Conservation (phyloP, 2,888 invertebrate genomes). For the Eupithecia inturbata region DNA sequence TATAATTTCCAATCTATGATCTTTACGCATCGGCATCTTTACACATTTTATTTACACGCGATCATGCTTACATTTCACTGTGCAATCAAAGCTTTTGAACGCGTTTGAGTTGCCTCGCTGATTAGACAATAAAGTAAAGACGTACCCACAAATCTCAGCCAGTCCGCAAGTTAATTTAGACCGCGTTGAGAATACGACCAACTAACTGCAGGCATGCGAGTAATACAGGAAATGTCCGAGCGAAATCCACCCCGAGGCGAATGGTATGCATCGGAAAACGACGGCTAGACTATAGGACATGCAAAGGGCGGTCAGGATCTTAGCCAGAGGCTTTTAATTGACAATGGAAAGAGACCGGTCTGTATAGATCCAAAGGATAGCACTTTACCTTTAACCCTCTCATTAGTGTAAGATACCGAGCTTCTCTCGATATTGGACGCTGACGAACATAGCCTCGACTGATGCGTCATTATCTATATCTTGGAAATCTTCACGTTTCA, state of each 20-base stretch:
- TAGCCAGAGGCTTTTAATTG: conserved; percentile 77
- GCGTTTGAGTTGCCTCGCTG: conserved; percentile 52
- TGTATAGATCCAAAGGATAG: conserved; percentile 66
- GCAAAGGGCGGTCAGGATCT: conserved; percentile 77
- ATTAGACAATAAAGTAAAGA: conserved; percentile 53
- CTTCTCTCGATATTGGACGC: conserved; percentile 46
- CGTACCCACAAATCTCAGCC: conserved; percentile 64
- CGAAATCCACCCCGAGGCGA: conserved; percentile 74
- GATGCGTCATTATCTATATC: conserved; percentile 60
- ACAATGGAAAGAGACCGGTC: conserved; percentile 72
- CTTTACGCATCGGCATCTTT: conserved; percentile 12
- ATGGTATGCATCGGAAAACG: conserved; percentile 75
- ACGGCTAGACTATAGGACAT: conserved; percentile 74
- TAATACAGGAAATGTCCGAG: conserved; percentile 80
- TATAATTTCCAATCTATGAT: conserved; percentile 15
- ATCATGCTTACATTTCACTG: background rate
- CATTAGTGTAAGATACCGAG: conserved; percentile 58
- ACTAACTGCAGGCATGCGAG: conserved; percentile 68
- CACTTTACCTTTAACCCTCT: conserved; percentile 70
- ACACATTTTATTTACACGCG: background rate
- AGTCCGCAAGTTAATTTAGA: conserved; percentile 65
- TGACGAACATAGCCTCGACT: conserved; percentile 54
- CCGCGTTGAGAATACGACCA: conserved; percentile 65
- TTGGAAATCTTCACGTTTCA: conserved; percentile 55
- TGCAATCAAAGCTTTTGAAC: conserved; percentile 37